These are phyloP conservation scores for Percina caprodes DNA, from an alignment of 2,113 vertebrate genomes.

Conservation along the genomic window DNA sequence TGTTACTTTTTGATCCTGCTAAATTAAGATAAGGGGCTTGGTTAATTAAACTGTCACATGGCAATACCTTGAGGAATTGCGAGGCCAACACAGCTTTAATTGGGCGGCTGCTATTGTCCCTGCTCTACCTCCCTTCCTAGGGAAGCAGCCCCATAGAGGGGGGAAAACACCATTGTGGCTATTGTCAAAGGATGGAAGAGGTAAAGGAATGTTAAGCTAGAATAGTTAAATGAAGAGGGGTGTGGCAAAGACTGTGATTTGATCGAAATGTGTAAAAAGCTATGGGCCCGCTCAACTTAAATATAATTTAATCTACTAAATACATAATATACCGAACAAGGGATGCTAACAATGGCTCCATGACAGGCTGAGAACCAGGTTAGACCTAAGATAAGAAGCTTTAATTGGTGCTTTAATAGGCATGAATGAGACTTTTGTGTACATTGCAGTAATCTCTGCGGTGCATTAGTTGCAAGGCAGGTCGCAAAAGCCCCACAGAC, in stretches of 20 bases:
- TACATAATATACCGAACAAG: not conserved
- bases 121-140: conserved; percentile 47
- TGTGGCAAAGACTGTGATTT: conserved; percentile 9
- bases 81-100: conserved; percentile 82
- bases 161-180: conserved; percentile 44
- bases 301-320: not conserved
- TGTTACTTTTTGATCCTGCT: conserved; percentile 83
- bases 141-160: conserved; percentile 50
- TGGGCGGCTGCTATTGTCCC: conserved; percentile 81
- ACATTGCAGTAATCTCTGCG: conserved; percentile 50
- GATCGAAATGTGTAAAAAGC: conserved; percentile 12
- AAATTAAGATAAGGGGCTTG: conserved; percentile 86
- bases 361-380: conserved; percentile 24
- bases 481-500: conserved; percentile 67
- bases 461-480: conserved; percentile 55
- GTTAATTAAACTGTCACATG: conserved; percentile 87
- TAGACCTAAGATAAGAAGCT: conserved; percentile 20
- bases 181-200: conserved; percentile 57
- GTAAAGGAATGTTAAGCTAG: conserved; percentile 53
- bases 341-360: not conserved
- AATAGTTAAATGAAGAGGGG: conserved; percentile 40
- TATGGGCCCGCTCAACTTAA: not conserved
- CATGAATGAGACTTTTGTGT: conserved; percentile 45
- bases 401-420: conserved; percentile 39
- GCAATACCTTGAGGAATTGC: conserved; percentile 84